Base-by-base conservation (phyloP, 2,888 invertebrate genomes). In the Caenorhabditis wallacei region DNA sequence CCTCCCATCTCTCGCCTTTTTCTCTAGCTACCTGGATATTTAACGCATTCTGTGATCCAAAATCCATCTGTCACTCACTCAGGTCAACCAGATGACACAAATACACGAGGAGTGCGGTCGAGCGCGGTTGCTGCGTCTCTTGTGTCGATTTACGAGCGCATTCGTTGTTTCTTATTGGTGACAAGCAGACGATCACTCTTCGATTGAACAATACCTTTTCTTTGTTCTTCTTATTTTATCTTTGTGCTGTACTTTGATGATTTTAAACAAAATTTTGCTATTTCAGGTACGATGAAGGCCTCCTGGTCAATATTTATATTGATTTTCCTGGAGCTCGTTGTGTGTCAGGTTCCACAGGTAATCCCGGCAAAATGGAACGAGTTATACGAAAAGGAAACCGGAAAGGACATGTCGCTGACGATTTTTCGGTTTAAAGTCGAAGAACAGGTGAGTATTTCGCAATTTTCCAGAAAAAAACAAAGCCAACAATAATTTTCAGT, bases 321-420 rank as follows among this genome's bases (percentile, higher is more conserved):
- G 51, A 46, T 71, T 56, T 64, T 64, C 43, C 35, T 57, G 18
- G 51, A 81, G 35, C 8, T 51, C 7, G 51, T 53, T 8, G n/a
- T 18, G 56, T 56, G n/a, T 16, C 70, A 75, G 16, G 20, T 16
- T 4, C 63, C 57, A 11, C 22, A 72, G 40, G 59, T 78, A n/a
- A 80, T 84, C 30, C 43, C 61, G 13, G 84, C 78, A 2, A 54
- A 84, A 81, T 84, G 84, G 84, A 40, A 79, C 48, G 35, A 35
- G 8, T 10, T 46, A 1, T 84, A 84, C 57, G 40, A 64, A 8
- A 61, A 70, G 46, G 57, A 53, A 30, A 80, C 78, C 1, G 70
- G 30, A 1, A 37, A 26, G 16, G 70, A 82, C 43, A 59, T 56
- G 51, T 61, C 74, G 2, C 35, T 74, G 30, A 82, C 75, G 1